phyloP scores from a whole-genome alignment of 2,888 invertebrate genomes.

The Megastigmus dorsalis region DNA sequence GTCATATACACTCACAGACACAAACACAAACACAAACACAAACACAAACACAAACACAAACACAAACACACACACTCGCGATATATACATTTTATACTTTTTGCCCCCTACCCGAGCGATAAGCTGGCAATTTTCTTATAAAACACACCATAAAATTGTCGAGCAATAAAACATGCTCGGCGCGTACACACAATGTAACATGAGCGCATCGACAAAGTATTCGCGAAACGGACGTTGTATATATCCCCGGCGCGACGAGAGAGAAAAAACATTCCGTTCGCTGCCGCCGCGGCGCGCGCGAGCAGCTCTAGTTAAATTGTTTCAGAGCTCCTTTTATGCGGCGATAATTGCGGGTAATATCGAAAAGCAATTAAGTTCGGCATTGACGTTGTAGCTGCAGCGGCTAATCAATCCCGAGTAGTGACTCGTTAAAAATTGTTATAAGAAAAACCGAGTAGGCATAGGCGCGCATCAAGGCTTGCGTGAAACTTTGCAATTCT shows the following conservation, averaged over 20 bases:
- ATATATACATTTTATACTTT: slow-evolving; percentile 19
- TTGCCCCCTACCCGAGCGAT: slow-evolving; percentile 16
- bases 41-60: too few relatives aligned
- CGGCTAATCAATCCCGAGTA: slow-evolving; percentile 30
- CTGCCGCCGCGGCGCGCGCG: too few relatives aligned
- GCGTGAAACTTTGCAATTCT: too few relatives aligned
- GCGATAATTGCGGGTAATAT: slow-evolving; percentile 46
- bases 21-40: too few relatives aligned
- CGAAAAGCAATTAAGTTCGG: slow-evolving; percentile 45
- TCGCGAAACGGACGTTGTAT: too few relatives aligned
- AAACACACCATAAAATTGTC: slow-evolving; percentile 40
- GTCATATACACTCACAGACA: too few relatives aligned
- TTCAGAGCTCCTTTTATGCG: slow-evolving; percentile 42
- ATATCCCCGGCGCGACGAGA: too few relatives aligned
- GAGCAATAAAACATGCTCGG: slow-evolving; percentile 45
- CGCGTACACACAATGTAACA: not conserved
- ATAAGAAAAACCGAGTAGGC: not conserved
- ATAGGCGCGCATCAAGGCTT: too few relatives aligned
- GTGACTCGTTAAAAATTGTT: not conserved
- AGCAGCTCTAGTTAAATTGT: slow-evolving; percentile 45
- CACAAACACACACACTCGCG: too few relatives aligned
- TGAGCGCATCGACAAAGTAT: slow-evolving; percentile 23
- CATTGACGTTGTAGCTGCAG: too few relatives aligned
- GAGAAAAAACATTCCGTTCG: slow-evolving; percentile 16
- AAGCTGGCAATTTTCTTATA: slow-evolving; percentile 45